Percentiles rank a stretch among this genome's conserved stretches.
phyloP scores from a whole-genome alignment of 1,140 invertebrate species.

The Calosoma granatense region DNA sequence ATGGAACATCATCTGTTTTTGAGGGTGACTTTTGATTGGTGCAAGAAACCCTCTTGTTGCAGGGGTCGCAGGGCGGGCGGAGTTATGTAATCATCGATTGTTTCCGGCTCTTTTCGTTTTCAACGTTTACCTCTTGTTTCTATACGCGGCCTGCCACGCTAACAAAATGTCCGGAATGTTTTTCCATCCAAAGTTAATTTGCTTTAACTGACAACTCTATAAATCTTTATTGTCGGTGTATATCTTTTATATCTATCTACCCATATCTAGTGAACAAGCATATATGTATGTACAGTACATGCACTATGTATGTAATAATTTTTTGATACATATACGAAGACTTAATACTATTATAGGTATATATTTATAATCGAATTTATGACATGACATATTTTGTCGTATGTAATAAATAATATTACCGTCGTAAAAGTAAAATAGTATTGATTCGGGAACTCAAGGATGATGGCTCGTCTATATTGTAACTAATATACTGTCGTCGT shows the following conservation, averaged over 20 bases:
- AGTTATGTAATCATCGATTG: slow-evolving; percentile 6
- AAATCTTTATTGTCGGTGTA: slow-evolving; percentile 5
- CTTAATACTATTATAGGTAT: neutral
- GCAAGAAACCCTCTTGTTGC: slow-evolving; percentile 1
- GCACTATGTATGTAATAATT: neutral
- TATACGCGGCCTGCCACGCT: neutral
- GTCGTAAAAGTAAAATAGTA: no score
- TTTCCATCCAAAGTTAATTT: neutral
- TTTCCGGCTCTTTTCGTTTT: neutral
- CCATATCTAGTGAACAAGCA: neutral
- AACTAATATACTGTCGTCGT: no score
- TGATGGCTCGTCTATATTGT: no score
- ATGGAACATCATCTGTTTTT: neutral
- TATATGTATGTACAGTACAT: neutral
- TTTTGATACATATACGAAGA: neutral
- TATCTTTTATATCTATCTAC: slow-evolving; percentile 1
- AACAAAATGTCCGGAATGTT: neutral
- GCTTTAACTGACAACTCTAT: slow-evolving; percentile 1
- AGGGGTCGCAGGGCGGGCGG: neutral
- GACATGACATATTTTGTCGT: neutral
- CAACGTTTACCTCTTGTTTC: neutral
- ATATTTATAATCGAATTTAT: neutral
- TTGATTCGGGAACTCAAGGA: no score
- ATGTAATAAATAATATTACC: no score
- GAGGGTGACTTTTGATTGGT: slow-evolving; percentile 10